A percentile compares a stretch with the other conserved stretches of the same genome.
Conservation (phyloP, 2,113 vertebrate species). For the Struthidea cinerea region DNA sequence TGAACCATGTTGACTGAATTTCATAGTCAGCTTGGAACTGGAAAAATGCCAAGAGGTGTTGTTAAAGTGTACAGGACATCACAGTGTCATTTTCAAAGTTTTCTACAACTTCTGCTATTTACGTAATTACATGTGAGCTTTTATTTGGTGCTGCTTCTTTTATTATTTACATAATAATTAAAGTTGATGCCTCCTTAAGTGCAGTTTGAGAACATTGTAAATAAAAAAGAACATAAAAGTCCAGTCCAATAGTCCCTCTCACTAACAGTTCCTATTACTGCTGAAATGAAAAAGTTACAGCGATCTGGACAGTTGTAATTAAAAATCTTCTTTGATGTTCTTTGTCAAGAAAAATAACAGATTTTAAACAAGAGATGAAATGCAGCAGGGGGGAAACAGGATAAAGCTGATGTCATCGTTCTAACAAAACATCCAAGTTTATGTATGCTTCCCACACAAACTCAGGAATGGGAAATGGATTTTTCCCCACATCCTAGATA, state of each 20-base stretch:
- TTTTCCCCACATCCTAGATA: neutral
- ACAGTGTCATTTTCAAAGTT: neutral
- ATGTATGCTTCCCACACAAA: neutral
- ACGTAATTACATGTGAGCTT: neutral
- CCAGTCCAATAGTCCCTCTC: neutral
- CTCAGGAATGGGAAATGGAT: neutral
- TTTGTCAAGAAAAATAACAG: neutral
- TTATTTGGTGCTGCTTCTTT: neutral
- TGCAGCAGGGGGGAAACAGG: neutral
- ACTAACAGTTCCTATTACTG: neutral
- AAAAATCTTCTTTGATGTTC: neutral
- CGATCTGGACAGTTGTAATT: neutral
- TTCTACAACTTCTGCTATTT: neutral
- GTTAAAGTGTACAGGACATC: neutral
- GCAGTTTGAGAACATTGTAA: neutral
- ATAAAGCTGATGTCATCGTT: neutral
- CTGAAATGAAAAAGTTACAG: neutral
- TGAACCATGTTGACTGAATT: neutral
- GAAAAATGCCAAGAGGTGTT: neutral
- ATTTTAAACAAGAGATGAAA: neutral
- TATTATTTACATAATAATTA: neutral
- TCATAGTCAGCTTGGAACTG: neutral
- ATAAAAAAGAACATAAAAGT: neutral
- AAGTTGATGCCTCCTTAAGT: neutral
- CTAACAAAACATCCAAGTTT: neutral